A percentile compares a stretch with the other conserved stretches of the same genome.
Evolutionary conservation across 2,113 vertebrate species (phyloP).

Genomic region (Mesembrinibis cayennensis): DNA sequence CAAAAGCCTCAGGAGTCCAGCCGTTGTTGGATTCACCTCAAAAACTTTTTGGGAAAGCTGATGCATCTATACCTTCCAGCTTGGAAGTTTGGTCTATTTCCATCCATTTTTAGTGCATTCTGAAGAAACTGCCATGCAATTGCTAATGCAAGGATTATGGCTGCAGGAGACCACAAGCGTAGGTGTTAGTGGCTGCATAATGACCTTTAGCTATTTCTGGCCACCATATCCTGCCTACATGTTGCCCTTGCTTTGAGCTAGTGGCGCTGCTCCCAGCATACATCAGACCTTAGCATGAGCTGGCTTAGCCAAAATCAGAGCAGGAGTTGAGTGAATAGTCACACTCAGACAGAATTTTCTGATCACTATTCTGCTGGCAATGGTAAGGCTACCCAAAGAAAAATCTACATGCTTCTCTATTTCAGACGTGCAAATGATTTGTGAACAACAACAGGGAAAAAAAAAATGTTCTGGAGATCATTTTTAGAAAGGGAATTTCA

Average conservation of each 20-base stretch:
- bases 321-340: not conserved
- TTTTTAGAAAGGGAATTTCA: not conserved
- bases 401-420: not conserved
- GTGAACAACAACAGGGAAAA: not conserved
- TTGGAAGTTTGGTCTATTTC: not conserved
- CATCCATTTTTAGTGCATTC: not conserved
- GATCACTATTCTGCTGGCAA: not conserved
- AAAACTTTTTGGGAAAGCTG: not conserved
- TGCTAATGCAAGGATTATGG: not conserved
- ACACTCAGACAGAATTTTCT: not conserved
- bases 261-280: not conserved
- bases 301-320: not conserved
- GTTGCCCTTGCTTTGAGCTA: not conserved
- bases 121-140: not conserved
- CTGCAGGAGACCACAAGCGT: not conserved
- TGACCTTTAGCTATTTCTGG: not conserved
- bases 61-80: not conserved
- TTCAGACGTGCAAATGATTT: not conserved
- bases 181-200: not conserved
- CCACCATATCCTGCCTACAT: fast-evolving
- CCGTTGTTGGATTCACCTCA: not conserved
- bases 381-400: not conserved
- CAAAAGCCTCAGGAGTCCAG: fast-evolving
- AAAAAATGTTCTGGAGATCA: not conserved
- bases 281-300: not conserved